These are phyloP conservation scores for Coenonympha glycerion DNA, from an alignment of 2,888 invertebrate genomes.

Conservation along the genomic window DNA sequence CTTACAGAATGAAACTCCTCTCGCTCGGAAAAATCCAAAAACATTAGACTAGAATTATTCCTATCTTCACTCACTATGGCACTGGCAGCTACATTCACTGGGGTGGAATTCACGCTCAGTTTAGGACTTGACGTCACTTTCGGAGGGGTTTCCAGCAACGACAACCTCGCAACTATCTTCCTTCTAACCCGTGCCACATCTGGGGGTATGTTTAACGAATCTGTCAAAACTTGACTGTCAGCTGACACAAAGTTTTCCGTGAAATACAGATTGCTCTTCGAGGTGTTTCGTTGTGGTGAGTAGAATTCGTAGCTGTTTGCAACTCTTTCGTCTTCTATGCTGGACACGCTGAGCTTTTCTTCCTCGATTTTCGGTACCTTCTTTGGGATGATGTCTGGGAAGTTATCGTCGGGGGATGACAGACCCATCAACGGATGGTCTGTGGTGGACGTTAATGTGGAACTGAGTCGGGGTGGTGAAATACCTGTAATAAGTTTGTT, in stretches of 20 bases:
- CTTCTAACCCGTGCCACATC: conserved; percentile 49
- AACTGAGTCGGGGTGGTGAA: conserved; percentile 54
- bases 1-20: conserved; percentile 55
- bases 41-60: conserved; percentile 35
- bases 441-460: conserved; percentile 70
- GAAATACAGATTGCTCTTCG: conserved; percentile 67
- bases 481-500: too few relatives aligned
- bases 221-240: conserved; percentile 46
- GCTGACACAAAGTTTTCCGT: conserved; percentile 59
- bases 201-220: conserved; percentile 41
- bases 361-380: conserved; percentile 46
- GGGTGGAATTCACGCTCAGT: background rate
- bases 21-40: conserved; percentile 36
- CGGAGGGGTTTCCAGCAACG: background rate
- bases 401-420: conserved; percentile 72
- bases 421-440: conserved; percentile 77
- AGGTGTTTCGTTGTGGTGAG: conserved; percentile 61
- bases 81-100: conserved; percentile 26
- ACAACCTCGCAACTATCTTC: conserved; percentile 41
- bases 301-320: conserved; percentile 52
- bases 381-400: conserved; percentile 75
- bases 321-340: conserved; percentile 60
- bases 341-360: conserved; percentile 58
- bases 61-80: conserved; percentile 36
- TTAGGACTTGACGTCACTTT: background rate